Evolutionary conservation across 2,113 vertebrate genomes (phyloP).

Genomic region (Petromus typicus): DNA sequence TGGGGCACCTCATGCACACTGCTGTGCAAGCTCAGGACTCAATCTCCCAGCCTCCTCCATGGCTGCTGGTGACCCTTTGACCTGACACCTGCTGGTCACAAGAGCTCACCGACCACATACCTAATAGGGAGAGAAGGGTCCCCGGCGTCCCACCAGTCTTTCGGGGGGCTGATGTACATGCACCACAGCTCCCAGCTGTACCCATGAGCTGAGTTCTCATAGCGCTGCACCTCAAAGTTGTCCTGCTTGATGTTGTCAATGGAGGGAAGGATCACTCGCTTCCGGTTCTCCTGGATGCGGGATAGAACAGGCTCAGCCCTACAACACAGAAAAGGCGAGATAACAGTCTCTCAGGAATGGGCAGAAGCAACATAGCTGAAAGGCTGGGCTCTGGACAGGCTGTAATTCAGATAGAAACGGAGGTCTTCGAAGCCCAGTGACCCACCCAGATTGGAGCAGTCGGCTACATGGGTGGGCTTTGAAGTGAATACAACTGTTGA

Average conservation of each 20-base stretch:
- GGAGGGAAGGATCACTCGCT: constrained; percentile 95
- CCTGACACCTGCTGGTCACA: background rate
- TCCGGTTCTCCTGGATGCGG: constrained; percentile 95
- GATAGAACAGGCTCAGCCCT: constrained; percentile 97
- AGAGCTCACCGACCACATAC: constrained; percentile 69
- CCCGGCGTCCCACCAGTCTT: constrained; percentile 97
- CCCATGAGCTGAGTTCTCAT: constrained; percentile 96
- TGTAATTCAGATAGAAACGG: background rate
- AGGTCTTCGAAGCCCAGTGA: rapidly evolving
- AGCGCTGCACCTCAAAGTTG: constrained; percentile 96
- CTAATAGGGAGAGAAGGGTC: constrained; percentile 97
- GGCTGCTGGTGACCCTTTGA: background rate
- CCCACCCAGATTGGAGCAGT: rapidly evolving
- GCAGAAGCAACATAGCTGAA: background rate
- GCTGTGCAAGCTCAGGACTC: rapidly evolving
- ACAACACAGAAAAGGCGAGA: background rate
- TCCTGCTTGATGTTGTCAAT: constrained; percentile 99
- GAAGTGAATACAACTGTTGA: rapidly evolving
- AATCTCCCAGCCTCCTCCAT: background rate
- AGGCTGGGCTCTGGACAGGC: background rate
- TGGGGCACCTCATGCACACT: rapidly evolving
- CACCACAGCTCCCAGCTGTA: constrained; percentile 99
- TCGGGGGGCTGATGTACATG: constrained; percentile 98
- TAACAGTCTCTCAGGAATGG: background rate
- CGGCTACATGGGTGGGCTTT: rapidly evolving